phyloP scores from a whole-genome alignment of 2,888 invertebrate species.

The Diplolepis rosae region DNA sequence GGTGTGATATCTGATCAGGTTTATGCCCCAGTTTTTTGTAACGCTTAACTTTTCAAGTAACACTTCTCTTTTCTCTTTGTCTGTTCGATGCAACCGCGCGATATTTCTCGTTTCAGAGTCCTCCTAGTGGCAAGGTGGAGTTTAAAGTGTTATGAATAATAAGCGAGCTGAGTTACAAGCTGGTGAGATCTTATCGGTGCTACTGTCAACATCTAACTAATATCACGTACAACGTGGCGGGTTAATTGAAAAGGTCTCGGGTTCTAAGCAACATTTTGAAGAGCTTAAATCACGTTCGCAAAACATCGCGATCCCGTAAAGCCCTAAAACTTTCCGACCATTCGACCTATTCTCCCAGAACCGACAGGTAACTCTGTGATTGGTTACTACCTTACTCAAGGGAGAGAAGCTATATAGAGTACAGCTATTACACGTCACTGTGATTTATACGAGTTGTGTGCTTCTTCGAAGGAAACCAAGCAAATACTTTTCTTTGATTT shows the following conservation, averaged over 20 bases:
- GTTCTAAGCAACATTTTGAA: slow-evolving; percentile 59
- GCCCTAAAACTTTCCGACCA: slow-evolving; percentile 6
- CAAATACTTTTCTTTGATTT: neutral
- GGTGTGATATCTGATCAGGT: slow-evolving; percentile 15
- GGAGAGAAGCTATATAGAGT: neutral
- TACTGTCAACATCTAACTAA: slow-evolving; percentile 71
- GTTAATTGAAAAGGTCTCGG: slow-evolving; percentile 65
- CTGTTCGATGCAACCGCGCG: slow-evolving; percentile 46
- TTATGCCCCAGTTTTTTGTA: slow-evolving; percentile 17
- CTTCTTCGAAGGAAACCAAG: neutral
- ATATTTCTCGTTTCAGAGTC: slow-evolving; percentile 49
- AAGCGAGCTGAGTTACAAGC: slow-evolving; percentile 58
- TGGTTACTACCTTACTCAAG: neutral
- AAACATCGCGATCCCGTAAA: slow-evolving; percentile 41
- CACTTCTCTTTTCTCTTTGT: neutral
- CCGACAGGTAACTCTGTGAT: neutral
- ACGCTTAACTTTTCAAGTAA: slow-evolving; percentile 14
- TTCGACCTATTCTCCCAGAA: slow-evolving; percentile 19
- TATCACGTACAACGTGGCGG: slow-evolving; percentile 69
- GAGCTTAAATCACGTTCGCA: slow-evolving; percentile 60
- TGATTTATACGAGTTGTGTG: slow-evolving; percentile 6
- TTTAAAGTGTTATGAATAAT: slow-evolving; percentile 69
- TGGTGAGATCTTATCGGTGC: slow-evolving; percentile 67
- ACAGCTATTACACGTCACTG: slow-evolving; percentile 5
- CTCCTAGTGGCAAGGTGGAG: slow-evolving; percentile 46